phyloP scores from a whole-genome alignment of 1,140 invertebrate species.

The Drosophila sproati region DNA sequence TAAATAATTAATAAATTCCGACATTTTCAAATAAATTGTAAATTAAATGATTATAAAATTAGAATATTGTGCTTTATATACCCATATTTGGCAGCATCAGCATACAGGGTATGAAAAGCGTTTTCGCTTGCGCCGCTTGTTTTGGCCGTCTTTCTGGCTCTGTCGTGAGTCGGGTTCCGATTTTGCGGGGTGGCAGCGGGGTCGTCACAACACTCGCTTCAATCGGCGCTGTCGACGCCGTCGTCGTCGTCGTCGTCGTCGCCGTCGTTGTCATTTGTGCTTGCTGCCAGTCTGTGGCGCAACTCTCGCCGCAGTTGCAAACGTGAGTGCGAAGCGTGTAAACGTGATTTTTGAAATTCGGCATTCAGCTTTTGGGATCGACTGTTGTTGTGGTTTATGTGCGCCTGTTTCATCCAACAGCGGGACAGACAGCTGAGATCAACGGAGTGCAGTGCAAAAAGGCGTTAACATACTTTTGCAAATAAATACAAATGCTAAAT shows the following conservation, averaged over 20 bases:
- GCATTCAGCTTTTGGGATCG: slow-evolving; percentile 14
- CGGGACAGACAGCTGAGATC: slow-evolving; percentile 7
- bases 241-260: slow-evolving; percentile 13
- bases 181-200: slow-evolving; percentile 29
- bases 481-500: slow-evolving; percentile 17
- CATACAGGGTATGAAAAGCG: slow-evolving; percentile 51
- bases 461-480: slow-evolving; percentile 43
- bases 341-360: slow-evolving; percentile 72
- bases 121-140: slow-evolving; percentile 65
- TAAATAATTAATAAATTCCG: too few species aligned
- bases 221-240: slow-evolving; percentile 18
- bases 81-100: neutral
- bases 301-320: slow-evolving; percentile 72
- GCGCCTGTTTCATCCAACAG: slow-evolving; percentile 26
- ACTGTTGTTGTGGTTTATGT: slow-evolving; percentile 11
- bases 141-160: slow-evolving; percentile 41
- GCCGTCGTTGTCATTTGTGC: slow-evolving; percentile 3
- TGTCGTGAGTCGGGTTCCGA: slow-evolving; percentile 35
- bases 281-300: slow-evolving; percentile 22
- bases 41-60: too few species aligned
- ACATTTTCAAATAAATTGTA: too few species aligned
- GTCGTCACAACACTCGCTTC: slow-evolving; percentile 23
- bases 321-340: slow-evolving; percentile 83
- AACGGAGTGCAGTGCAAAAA: slow-evolving; percentile 5
- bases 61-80: neutral